These are phyloP conservation scores for Deilephila porcellus DNA, from an alignment of 2,888 invertebrate species.

Conservation along the genomic window DNA sequence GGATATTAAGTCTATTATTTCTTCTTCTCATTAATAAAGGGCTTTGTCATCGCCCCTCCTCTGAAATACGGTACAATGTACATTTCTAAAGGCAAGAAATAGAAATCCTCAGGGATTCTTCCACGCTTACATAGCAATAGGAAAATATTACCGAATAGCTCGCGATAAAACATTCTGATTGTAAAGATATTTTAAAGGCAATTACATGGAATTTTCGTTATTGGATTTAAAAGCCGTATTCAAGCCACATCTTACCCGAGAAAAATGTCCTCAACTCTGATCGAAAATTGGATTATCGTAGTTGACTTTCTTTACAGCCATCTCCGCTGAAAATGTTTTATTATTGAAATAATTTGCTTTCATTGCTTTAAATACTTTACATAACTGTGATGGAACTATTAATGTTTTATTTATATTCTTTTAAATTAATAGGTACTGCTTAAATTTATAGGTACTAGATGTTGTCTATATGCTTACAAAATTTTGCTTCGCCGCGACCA, in stretches of 20 bases:
- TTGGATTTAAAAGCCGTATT: slow-evolving; percentile 21
- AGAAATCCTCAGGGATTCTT: neutral
- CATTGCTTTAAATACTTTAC: neutral
- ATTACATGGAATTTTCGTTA: slow-evolving; percentile 11
- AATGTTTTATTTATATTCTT: neutral
- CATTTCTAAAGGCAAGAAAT: no score
- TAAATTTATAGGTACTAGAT: no score
- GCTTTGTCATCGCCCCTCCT: no score
- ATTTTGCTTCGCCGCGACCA: no score
- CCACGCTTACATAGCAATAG: neutral
- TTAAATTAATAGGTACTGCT: no score
- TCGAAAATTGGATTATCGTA: slow-evolving; percentile 19
- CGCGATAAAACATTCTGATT: neutral
- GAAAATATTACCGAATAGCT: neutral
- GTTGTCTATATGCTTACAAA: no score
- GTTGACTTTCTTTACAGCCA: slow-evolving; percentile 24
- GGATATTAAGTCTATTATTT: no score
- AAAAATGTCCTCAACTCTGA: slow-evolving; percentile 13
- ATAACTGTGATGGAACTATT: neutral
- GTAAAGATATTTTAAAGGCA: neutral
- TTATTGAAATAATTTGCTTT: slow-evolving; percentile 14
- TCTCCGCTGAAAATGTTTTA: slow-evolving; percentile 16
- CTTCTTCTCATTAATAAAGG: no score
- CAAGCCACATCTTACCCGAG: slow-evolving; percentile 16
- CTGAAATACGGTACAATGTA: no score